A percentile compares a stretch with the other conserved stretches of the same genome.
Evolutionary conservation across 1,140 invertebrate species (phyloP).

Genomic region (Formica selysi): DNA sequence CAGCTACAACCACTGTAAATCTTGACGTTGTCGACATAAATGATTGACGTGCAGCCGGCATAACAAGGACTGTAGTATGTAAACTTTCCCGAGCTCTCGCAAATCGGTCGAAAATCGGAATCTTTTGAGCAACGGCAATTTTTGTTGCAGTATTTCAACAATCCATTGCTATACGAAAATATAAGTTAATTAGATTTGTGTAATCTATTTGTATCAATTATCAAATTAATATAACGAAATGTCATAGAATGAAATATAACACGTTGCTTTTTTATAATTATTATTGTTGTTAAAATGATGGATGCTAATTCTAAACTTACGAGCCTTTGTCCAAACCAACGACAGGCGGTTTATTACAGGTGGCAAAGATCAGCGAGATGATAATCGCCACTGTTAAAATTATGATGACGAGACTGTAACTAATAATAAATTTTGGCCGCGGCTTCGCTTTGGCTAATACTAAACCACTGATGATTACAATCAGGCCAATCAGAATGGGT

Average conservation of each 20-base stretch:
- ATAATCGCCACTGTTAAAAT: slow-evolving; percentile 86
- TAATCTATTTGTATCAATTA: slow-evolving; percentile 20
- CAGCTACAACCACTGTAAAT: slow-evolving; percentile 87
- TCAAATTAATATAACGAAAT: slow-evolving; percentile 31
- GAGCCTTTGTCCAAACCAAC: slow-evolving; percentile 81
- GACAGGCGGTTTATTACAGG: slow-evolving; percentile 87
- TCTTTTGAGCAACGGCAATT: slow-evolving; percentile 88
- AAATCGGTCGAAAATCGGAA: slow-evolving; percentile 89
- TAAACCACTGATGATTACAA: slow-evolving; percentile 88
- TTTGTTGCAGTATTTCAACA: slow-evolving; percentile 87
- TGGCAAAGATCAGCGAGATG: slow-evolving; percentile 88
- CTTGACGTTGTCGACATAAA: slow-evolving; percentile 82
- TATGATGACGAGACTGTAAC: slow-evolving; percentile 88
- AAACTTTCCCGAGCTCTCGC: slow-evolving; percentile 86
- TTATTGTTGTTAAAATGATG: not conserved
- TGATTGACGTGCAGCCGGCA: slow-evolving; percentile 88
- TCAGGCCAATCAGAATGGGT: slow-evolving; percentile 88
- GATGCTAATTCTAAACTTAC: slow-evolving; percentile 67
- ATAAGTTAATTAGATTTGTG: not conserved
- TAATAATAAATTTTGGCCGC: slow-evolving; percentile 85
- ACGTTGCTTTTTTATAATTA: not conserved
- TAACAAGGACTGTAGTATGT: slow-evolving; percentile 91
- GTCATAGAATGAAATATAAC: not conserved
- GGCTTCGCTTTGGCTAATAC: slow-evolving; percentile 88
- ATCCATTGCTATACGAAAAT: slow-evolving; percentile 65